Evolutionary conservation across 2,797 vertebrate species (phyloP).

Genomic region (Mastacembelus armatus): DNA sequence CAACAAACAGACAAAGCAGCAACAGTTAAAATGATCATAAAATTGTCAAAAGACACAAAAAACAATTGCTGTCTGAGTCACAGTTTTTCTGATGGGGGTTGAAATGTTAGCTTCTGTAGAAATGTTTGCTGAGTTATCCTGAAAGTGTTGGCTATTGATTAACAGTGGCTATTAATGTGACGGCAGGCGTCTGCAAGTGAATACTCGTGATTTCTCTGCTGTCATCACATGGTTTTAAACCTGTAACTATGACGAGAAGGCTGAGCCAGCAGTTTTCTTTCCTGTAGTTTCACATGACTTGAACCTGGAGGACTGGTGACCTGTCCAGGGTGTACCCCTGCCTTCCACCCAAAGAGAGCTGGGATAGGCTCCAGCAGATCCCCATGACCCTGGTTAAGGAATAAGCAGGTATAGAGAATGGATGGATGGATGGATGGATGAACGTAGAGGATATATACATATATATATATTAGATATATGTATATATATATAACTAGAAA

Average conservation of each 20-base stretch:
- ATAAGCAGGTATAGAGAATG: too few relatives aligned
- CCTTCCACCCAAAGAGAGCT: too few relatives aligned
- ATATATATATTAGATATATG: too few relatives aligned
- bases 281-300: neutral
- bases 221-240: neutral
- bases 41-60: too few relatives aligned
- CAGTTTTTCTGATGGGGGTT: neutral
- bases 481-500: too few relatives aligned
- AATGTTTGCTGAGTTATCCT: neutral
- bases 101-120: neutral
- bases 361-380: too few relatives aligned
- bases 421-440: too few relatives aligned
- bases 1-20: too few relatives aligned
- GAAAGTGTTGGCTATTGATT: neutral
- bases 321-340: too few relatives aligned
- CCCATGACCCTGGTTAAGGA: too few relatives aligned
- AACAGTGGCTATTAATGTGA: neutral
- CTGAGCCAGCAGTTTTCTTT: neutral
- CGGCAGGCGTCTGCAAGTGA: neutral
- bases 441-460: too few relatives aligned
- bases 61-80: neutral
- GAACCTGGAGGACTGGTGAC: too few relatives aligned
- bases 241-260: neutral
- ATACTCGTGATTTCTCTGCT: neutral
- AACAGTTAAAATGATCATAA: neutral